Percentiles rank a stretch among this genome's conserved stretches.
Evolutionary conservation across 2,113 vertebrate species (phyloP).

Genomic region (Oxyura jamaicensis): DNA sequence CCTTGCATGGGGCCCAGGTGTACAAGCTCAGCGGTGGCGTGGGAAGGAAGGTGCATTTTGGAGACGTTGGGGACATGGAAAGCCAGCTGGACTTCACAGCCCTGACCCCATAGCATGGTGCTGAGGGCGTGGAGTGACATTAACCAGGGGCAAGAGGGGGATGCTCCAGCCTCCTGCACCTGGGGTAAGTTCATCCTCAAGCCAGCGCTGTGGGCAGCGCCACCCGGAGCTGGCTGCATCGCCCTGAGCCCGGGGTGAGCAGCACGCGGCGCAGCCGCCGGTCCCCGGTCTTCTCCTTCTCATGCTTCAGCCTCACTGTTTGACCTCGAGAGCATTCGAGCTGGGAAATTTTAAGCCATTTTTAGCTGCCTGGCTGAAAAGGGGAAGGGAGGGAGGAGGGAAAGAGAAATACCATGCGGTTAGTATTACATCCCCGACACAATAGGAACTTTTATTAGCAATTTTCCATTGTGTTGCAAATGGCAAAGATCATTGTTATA

Average conservation of each 20-base stretch:
- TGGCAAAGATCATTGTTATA: slow-evolving; percentile 15
- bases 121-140: rapidly evolving
- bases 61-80: background rate
- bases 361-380: slow-evolving; percentile 39
- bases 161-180: background rate
- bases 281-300: background rate
- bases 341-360: background rate
- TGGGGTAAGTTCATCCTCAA: background rate
- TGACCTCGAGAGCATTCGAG: background rate
- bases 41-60: background rate
- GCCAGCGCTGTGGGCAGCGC: background rate
- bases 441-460: slow-evolving; percentile 64
- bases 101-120: rapidly evolving
- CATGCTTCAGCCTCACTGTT: background rate
- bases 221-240: no score
- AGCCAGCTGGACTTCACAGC: background rate
- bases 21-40: background rate
- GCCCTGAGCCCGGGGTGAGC: background rate
- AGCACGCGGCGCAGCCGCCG: rapidly evolving
- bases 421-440: slow-evolving; percentile 30
- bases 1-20: rapidly evolving
- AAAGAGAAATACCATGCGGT: slow-evolving; percentile 15
- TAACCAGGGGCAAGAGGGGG: background rate
- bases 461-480: slow-evolving; percentile 60
- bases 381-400: background rate